Conservation (phyloP, 2,797 vertebrate genomes). For the Hyperoplus immaculatus region DNA sequence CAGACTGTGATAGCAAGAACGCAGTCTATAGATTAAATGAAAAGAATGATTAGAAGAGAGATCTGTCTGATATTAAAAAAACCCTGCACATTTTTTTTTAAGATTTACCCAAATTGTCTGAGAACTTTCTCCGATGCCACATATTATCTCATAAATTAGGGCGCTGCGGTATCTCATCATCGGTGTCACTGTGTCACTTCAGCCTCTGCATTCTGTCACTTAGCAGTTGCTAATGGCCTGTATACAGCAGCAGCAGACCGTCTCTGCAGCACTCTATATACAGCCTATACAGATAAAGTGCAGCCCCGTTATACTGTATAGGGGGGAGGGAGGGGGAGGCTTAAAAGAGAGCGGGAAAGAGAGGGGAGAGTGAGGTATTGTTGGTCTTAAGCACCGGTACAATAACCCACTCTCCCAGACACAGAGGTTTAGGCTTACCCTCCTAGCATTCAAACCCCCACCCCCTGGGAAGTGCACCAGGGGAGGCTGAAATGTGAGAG, state of each 20-base stretch:
- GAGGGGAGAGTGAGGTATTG: slow-evolving; percentile 53
- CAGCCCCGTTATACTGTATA: slow-evolving; percentile 35
- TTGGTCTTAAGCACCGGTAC: slow-evolving; percentile 65
- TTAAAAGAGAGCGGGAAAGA: slow-evolving; percentile 43
- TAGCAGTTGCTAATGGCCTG: slow-evolving; percentile 66
- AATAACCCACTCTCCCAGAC: slow-evolving; percentile 58
- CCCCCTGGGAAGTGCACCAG: slow-evolving; percentile 65
- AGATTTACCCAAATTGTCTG: slow-evolving; percentile 17
- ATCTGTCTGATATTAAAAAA: neutral
- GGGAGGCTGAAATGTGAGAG: slow-evolving; percentile 74
- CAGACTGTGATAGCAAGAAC: neutral
- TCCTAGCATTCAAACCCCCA: slow-evolving; percentile 59
- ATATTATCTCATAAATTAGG: slow-evolving; percentile 55
- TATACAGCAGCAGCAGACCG: slow-evolving; percentile 52
- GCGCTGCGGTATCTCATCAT: slow-evolving; percentile 63
- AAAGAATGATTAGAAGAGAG: neutral
- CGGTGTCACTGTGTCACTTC: slow-evolving; percentile 69
- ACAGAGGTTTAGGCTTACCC: slow-evolving; percentile 69
- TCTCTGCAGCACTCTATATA: slow-evolving; percentile 58
- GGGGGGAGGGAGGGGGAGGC: slow-evolving; percentile 28
- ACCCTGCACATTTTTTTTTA: slow-evolving; percentile 2
- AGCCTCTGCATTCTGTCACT: slow-evolving; percentile 78
- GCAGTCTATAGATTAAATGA: neutral
- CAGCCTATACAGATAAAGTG: slow-evolving; percentile 51
- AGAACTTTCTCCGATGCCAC: slow-evolving; percentile 46